Evolutionary conservation across 2,797 vertebrate species (phyloP), one percentile per base, ranked within the genome.

Genomic region (Chromobotia macracanthus): DNA sequence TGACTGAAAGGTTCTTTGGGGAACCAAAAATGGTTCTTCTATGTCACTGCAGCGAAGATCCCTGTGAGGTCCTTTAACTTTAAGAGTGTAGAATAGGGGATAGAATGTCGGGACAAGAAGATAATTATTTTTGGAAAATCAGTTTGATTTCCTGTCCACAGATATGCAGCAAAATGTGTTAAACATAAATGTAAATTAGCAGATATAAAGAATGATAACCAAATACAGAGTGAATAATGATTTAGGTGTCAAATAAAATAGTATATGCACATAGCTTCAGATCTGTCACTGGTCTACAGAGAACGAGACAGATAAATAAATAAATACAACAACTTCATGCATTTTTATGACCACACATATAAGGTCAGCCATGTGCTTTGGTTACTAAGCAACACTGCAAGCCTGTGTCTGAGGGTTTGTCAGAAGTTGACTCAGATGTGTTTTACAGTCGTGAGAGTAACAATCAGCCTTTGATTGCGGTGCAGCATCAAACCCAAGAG

Each of bases 331-430:
- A 87, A 88, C 90, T 92, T 94, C 90, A 94, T 93, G 90, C 91
- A 93, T 93, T 93, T 93, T 92, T 90, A 93, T 93, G 91, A 93
- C 91, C 84, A 75, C 85, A 86, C 85, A 75, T 87, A 91, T 92
- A 93, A 92, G 92, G 92, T 92, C 93, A 92, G 89, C 89, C 89
- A 91, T 92, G 92, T 92, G 90, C 90, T 89, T 75, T 89, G 84
- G 92, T 94, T 94, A 92, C 93, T 92, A 92, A 91, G 92, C 93
- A 94, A 94, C 92, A 82, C 87, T 87, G 90, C 85, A 88, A 89
- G 87, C 90, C 87, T 80, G 82, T 86, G 87, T 91, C 90, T 88
- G 92, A 92, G 90, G 89, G 88, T 88, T 89, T 81, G 82, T 86
- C 80, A 86, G 83, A 83, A 90, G 88, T 91, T 88, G 82, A 88